Conservation (phyloP, 2,888 invertebrate genomes). For the Lacanobia wlatinum region DNA sequence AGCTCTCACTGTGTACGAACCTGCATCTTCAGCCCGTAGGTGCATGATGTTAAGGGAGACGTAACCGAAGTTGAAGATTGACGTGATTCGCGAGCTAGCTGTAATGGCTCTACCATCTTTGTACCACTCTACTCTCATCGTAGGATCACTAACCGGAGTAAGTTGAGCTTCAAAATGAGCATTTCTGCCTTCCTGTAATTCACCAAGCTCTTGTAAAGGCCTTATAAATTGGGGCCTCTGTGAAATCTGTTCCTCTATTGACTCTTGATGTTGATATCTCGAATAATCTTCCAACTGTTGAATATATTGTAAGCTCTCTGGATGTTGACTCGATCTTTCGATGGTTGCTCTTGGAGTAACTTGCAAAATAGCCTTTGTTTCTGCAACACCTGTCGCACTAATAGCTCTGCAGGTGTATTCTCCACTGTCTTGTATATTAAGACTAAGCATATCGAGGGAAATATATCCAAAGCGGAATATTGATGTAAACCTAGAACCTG, state of each 20-base stretch:
- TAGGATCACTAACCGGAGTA: constrained; percentile 97
- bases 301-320: constrained; percentile 97
- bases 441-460: constrained; percentile 97
- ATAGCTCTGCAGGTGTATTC: constrained; percentile 97
- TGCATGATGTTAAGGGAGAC: constrained; percentile 99
- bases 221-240: constrained; percentile 97
- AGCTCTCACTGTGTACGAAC: constrained; percentile 97
- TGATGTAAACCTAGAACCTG: constrained; percentile 98
- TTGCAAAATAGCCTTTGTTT: constrained; percentile 95
- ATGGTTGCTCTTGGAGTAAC: constrained; percentile 96
- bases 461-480: constrained; percentile 99
- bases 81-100: constrained; percentile 99
- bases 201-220: constrained; percentile 96
- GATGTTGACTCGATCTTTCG: constrained; percentile 97
- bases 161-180: constrained; percentile 98
- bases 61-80: constrained; percentile 99
- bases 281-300: constrained; percentile 97
- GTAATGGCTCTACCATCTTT: constrained; percentile 98
- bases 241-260: constrained; percentile 94
- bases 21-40: constrained; percentile 99
- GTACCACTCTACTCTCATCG: constrained; percentile 98
- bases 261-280: constrained; percentile 96
- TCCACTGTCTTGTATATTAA: constrained; percentile 96
- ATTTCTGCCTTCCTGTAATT: constrained; percentile 97
- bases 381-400: constrained; percentile 96